A percentile compares a stretch with the other conserved stretches of the same genome.
Evolutionary conservation across 2,797 vertebrate species (phyloP).

Genomic region (Percopsis omiscomaycus): DNA sequence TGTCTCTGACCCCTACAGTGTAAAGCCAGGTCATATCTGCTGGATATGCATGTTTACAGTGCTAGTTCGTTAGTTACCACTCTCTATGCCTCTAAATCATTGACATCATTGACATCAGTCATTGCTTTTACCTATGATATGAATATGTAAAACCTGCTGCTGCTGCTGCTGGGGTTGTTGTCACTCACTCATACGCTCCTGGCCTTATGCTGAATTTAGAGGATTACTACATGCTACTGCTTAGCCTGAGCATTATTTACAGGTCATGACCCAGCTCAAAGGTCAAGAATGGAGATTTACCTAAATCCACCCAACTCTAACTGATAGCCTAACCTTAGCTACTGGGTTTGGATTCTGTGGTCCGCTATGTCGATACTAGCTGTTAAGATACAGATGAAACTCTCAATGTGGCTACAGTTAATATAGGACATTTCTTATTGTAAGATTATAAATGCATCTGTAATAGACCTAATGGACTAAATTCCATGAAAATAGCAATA

Average conservation of each 20-base stretch:
- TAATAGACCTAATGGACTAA: too few relatives aligned
- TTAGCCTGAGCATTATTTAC: conserved; percentile 26
- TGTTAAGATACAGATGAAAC: neutral
- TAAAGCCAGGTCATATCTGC: neutral
- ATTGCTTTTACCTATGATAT: neutral
- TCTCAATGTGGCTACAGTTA: neutral
- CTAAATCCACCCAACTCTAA: conserved; percentile 9
- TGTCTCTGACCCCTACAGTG: neutral
- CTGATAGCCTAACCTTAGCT: conserved; percentile 13
- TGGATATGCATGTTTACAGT: neutral
- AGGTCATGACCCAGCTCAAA: conserved; percentile 13
- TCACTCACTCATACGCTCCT: conserved; percentile 1
- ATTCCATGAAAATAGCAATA: too few relatives aligned
- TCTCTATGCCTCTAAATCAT: neutral
- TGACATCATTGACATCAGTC: neutral
- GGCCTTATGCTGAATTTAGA: neutral
- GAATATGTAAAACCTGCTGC: neutral
- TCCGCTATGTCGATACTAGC: neutral
- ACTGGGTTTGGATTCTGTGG: neutral
- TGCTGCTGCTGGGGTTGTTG: conserved; percentile 11
- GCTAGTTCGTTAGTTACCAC: neutral
- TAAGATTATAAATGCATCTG: too few relatives aligned
- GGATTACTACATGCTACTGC: conserved; percentile 11
- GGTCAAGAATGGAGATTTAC: conserved; percentile 42
- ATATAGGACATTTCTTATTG: too few relatives aligned